A percentile compares a stretch with the other conserved stretches of the same genome.
Conservation (phyloP, 30 jellyfish, hydroid and myxozoan genomes). For the Cassiopea andromeda region DNA sequence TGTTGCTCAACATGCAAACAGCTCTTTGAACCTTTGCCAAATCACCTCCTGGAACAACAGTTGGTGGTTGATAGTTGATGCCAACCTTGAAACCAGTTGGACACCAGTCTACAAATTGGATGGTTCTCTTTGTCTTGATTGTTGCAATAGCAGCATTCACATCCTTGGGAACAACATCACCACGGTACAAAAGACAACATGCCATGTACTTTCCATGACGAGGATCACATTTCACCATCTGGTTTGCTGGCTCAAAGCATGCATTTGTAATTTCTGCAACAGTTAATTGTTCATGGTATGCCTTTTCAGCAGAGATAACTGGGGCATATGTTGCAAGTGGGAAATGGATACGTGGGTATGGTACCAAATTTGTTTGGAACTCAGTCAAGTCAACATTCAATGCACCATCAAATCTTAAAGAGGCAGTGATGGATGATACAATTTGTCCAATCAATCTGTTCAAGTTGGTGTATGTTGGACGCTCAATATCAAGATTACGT, state of each 20-base stretch:
- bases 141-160: conserved; percentile 96
- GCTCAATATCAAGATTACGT: conserved; percentile 87
- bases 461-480: conserved; percentile 94
- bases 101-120: conserved; percentile 98
- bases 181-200: conserved; percentile 95
- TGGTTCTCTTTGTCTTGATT: conserved; percentile 96
- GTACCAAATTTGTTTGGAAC: conserved; percentile 95
- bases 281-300: conserved; percentile 93
- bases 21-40: conserved; percentile 96
- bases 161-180: conserved; percentile 98
- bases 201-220: conserved; percentile 98
- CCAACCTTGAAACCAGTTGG: conserved; percentile 99
- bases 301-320: conserved; percentile 90
- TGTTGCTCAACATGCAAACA: conserved; percentile 98
- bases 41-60: conserved; percentile 99
- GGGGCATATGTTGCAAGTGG: conserved; percentile 96
- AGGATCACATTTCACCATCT: conserved; percentile 97
- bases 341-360: conserved; percentile 97
- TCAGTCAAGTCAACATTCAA: conserved; percentile 94
- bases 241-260: conserved; percentile 98
- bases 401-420: conserved; percentile 93
- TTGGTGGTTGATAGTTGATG: conserved; percentile 97
- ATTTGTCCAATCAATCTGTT: conserved; percentile 91
- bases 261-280: conserved; percentile 96
- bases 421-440: conserved; percentile 90